phyloP scores from a whole-genome alignment of 2,113 vertebrate genomes.

The Oplegnathus fasciatus region DNA sequence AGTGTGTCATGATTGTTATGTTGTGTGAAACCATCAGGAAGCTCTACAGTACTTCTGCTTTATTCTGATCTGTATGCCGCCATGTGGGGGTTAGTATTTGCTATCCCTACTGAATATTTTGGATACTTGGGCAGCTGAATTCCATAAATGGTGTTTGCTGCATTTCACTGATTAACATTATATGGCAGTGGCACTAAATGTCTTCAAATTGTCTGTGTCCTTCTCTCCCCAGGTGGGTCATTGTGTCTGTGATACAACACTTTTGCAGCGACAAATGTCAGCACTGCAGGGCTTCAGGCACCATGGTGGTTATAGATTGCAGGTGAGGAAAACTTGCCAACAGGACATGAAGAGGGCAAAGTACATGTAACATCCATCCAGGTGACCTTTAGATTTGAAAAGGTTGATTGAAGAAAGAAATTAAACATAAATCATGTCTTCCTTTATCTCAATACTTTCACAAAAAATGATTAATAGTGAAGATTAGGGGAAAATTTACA shows the following conservation, averaged over 20 bases:
- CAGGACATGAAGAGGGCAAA: not conserved
- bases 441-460: no score
- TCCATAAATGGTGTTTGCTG: slow-evolving; percentile 18
- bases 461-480: not conserved
- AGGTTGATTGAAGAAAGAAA: not conserved
- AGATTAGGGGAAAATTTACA: not conserved
- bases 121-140: not conserved
- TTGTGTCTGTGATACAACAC: slow-evolving; percentile 20
- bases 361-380: slow-evolving; percentile 4
- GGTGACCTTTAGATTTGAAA: slow-evolving; percentile 15
- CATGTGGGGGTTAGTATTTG: slow-evolving; percentile 2
- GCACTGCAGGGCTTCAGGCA: slow-evolving; percentile 26
- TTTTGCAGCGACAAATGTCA: slow-evolving; percentile 47
- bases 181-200: not conserved
- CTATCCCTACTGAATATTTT: slow-evolving; percentile 8
- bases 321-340: not conserved
- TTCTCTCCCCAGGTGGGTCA: slow-evolving; percentile 38
- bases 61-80: slow-evolving; percentile 10
- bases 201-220: slow-evolving; percentile 12
- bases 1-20: slow-evolving; percentile 30
- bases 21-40: slow-evolving; percentile 25
- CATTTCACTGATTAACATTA: slow-evolving; percentile 27
- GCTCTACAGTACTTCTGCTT: slow-evolving; percentile 14
- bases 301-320: slow-evolving; percentile 17
- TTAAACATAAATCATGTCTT: not conserved